Evolutionary conservation across 2,888 invertebrate genomes (phyloP).

Genomic region (Agonopterix arenella): DNA sequence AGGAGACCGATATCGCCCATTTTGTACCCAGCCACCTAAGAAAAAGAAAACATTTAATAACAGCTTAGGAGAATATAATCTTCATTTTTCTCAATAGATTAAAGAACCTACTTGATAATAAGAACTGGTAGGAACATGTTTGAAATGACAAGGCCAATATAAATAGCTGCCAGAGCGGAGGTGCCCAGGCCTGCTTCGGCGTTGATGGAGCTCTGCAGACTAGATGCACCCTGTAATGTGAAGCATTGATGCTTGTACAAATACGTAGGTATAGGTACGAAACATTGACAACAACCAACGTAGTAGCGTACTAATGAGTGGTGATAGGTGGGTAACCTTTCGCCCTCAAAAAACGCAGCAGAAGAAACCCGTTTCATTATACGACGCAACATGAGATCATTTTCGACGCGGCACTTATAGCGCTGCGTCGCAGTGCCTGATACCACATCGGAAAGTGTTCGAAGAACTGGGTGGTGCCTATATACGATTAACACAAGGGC

Average conservation of each 20-base stretch:
- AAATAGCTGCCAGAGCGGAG: conserved; percentile 67
- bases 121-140: conserved; percentile 67
- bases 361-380: too few species aligned
- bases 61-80: neutral
- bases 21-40: conserved; percentile 80
- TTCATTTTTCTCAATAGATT: neutral
- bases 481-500: too few species aligned
- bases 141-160: conserved; percentile 68
- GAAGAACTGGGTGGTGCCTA: too few species aligned
- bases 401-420: too few species aligned
- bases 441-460: too few species aligned
- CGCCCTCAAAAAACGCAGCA: too few species aligned
- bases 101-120: conserved; percentile 57
- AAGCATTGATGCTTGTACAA: neutral
- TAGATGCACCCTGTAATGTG: conserved; percentile 62
- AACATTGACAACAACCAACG: neutral
- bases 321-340: too few species aligned
- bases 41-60: conserved; percentile 10
- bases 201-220: conserved; percentile 72
- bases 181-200: conserved; percentile 68
- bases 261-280: neutral
- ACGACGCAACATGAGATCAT: too few species aligned
- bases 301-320: neutral
- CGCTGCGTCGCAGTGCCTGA: too few species aligned
- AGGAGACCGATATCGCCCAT: conserved; percentile 80